Evolutionary conservation across 2,113 vertebrate genomes (phyloP).

Genomic region (Rhinichthys klamathensis): DNA sequence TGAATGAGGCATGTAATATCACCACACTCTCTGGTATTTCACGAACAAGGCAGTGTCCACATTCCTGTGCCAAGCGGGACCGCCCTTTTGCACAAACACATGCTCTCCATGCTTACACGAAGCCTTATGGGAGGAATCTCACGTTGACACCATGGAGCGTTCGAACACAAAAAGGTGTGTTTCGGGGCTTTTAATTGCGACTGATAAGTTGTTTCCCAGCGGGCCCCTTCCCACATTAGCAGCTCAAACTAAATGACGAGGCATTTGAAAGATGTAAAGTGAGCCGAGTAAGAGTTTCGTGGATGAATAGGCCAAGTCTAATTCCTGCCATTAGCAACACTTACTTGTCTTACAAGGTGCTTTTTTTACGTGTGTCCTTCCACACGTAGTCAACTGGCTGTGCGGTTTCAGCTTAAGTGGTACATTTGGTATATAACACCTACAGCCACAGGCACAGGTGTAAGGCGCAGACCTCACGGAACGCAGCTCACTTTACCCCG

Average conservation of each 20-base stretch:
- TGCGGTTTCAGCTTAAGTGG: conserved; percentile 57
- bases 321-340: conserved; percentile 71
- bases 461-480: conserved; percentile 3
- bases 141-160: not conserved
- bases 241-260: conserved; percentile 19
- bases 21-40: conserved; percentile 66
- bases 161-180: conserved; percentile 9
- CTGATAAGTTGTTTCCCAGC: conserved; percentile 36
- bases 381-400: conserved; percentile 56
- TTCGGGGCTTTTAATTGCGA: conserved; percentile 13
- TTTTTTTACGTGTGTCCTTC: conserved; percentile 34
- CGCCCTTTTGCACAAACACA: conserved; percentile 22
- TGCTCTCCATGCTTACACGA: not conserved
- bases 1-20: conserved; percentile 78
- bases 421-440: conserved; percentile 61
- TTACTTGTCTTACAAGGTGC: conserved; percentile 71
- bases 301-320: conserved; percentile 65
- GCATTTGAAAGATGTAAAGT: conserved; percentile 58
- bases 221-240: conserved; percentile 23
- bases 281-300: conserved; percentile 46
- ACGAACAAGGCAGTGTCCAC: conserved; percentile 55
- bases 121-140: conserved; percentile 31
- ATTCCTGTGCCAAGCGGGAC: not conserved
- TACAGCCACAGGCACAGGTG: conserved; percentile 4
- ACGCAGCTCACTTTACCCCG: not conserved